Evolutionary conservation across 2,888 invertebrate species (phyloP).

Genomic region (Corbicula japonica): DNA sequence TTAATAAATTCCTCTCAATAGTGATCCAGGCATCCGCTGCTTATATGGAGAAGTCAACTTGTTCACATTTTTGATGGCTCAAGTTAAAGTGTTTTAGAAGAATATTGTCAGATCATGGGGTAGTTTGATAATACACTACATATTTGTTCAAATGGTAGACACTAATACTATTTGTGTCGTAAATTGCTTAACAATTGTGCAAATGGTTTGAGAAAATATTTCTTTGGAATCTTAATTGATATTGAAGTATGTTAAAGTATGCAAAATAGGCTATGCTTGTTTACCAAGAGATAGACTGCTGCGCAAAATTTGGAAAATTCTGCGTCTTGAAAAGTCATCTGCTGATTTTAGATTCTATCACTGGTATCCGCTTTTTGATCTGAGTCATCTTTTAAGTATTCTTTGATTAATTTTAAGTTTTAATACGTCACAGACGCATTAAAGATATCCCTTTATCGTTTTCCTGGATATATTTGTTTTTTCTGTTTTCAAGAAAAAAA

Average conservation of each 20-base stretch:
- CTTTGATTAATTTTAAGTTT: no score
- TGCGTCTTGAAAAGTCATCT: no score
- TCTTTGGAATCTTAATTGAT: conserved; percentile 22
- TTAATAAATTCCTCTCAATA: conserved; percentile 10
- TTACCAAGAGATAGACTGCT: conserved; percentile 23
- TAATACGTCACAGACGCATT: no score
- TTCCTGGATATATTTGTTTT: no score
- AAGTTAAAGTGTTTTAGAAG: conserved; percentile 6
- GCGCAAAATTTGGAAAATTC: no score
- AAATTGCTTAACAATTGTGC: conserved; percentile 27
- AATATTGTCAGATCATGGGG: background rate
- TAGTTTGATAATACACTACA: conserved; percentile 5
- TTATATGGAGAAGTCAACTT: background rate
- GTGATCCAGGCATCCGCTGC: conserved; percentile 5
- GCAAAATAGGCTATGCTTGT: conserved; percentile 9
- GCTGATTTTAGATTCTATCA: no score
- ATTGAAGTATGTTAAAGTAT: conserved; percentile 21
- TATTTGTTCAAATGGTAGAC: conserved; percentile 21
- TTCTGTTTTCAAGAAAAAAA: no score
- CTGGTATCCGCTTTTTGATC: no score
- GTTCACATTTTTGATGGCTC: conserved; percentile 16
- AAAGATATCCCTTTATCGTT: no score
- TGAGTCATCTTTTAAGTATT: no score
- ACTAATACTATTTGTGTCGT: conserved; percentile 14
- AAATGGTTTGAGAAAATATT: background rate